phyloP scores from a whole-genome alignment of 2,888 invertebrate species.

The Drosophila subquinaria region DNA sequence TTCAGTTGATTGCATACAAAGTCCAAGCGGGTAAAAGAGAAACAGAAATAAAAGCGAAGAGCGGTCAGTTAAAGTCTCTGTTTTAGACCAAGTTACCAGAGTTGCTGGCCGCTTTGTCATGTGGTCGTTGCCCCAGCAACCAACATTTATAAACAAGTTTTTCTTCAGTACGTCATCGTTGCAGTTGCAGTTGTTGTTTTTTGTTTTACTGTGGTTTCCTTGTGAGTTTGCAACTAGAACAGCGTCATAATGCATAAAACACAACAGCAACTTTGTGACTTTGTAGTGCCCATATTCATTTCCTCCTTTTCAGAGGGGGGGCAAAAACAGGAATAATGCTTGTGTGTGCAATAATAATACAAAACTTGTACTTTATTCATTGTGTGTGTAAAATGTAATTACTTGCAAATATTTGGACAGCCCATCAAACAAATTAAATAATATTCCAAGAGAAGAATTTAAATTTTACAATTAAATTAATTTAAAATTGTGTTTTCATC shows the following conservation, averaged over 20 bases:
- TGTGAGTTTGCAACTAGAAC: constrained; percentile 60
- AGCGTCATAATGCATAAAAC: constrained; percentile 52
- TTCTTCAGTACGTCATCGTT: constrained; percentile 64
- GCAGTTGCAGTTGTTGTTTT: constrained; percentile 25
- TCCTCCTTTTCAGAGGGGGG: constrained; percentile 11
- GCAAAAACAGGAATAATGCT: constrained; percentile 34
- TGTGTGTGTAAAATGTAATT: constrained; percentile 66
- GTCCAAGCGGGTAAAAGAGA: constrained; percentile 6
- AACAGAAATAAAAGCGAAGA: constrained; percentile 11
- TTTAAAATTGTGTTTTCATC: too few relatives aligned
- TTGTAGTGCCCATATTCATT: constrained; percentile 27
- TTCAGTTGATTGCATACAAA: constrained; percentile 33
- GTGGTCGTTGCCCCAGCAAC: constrained; percentile 79
- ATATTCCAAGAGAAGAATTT: constrained; percentile 8
- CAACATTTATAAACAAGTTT: constrained; percentile 79
- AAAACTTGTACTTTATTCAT: constrained; percentile 4
- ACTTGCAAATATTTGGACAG: constrained; percentile 69
- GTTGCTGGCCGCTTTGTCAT: constrained; percentile 51
- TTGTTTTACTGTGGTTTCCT: constrained; percentile 19
- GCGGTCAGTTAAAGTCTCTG: constrained; percentile 29
- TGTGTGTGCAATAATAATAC: constrained; percentile 41
- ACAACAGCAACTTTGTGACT: constrained; percentile 35
- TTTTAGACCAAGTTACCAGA: constrained; percentile 11
- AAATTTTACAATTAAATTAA: background rate
- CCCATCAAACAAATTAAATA: constrained; percentile 12